These are phyloP conservation scores for Phaenicophaeus curvirostris DNA, from an alignment of 2,797 vertebrate species.

Conservation along the genomic window DNA sequence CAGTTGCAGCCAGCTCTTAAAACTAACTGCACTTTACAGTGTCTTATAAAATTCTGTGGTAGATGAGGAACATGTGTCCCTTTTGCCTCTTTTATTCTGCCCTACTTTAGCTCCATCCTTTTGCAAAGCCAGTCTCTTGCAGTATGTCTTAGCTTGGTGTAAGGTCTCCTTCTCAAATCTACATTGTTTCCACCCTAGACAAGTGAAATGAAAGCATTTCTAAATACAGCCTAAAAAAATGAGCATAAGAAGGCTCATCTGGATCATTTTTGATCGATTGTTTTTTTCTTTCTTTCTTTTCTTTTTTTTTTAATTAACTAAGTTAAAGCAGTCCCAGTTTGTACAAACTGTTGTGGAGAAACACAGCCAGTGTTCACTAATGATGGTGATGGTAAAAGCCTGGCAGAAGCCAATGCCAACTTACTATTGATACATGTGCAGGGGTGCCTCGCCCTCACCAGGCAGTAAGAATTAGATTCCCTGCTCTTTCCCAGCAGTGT, in stretches of 20 bases:
- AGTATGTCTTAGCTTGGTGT: neutral
- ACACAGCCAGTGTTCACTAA: neutral
- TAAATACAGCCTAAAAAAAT: neutral
- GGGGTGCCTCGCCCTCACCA: neutral
- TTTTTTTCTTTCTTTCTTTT: neutral
- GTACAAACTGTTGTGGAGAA: neutral
- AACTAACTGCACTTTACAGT: neutral
- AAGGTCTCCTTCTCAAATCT: neutral
- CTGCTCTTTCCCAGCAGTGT: accelerated
- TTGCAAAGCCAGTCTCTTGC: neutral
- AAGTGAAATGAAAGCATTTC: neutral
- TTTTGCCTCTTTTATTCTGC: neutral
- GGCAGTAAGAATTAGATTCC: neutral
- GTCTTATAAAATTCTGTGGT: neutral
- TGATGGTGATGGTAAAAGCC: neutral
- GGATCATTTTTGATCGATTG: neutral
- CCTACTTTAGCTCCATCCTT: neutral
- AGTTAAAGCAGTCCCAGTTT: neutral
- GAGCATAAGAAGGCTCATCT: neutral
- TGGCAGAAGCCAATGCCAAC: neutral
- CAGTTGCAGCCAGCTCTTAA: neutral
- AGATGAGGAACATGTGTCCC: neutral
- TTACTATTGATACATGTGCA: neutral
- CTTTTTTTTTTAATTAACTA: neutral
- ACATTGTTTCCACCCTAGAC: neutral